Conservation (phyloP, 1,140 invertebrate species). For the Drosophila tsacasi region DNA sequence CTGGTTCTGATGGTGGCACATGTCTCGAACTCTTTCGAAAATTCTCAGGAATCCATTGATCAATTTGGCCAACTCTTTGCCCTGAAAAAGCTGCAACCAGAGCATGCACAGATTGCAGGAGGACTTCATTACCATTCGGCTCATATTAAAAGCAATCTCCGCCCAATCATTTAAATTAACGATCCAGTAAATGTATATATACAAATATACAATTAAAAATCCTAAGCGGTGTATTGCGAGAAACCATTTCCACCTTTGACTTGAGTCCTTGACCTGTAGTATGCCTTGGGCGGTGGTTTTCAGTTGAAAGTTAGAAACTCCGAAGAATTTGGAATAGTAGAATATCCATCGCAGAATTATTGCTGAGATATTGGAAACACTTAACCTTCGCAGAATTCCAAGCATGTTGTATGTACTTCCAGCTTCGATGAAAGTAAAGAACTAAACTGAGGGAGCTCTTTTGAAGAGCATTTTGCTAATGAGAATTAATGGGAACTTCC, state of each 20-base stretch:
- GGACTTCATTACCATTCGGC: not conserved
- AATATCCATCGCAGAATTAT: slow-evolving; percentile 2
- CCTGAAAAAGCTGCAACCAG: slow-evolving; percentile 29
- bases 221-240: not conserved
- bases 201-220: not conserved
- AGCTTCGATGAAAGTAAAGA: not conserved
- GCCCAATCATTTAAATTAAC: not conserved
- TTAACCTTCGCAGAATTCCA: not conserved
- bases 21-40: slow-evolving; percentile 4
- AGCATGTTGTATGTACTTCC: not conserved
- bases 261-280: not conserved
- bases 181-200: not conserved
- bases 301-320: not conserved
- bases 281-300: not conserved
- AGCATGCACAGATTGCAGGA: slow-evolving; percentile 12
- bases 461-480: not conserved
- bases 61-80: not conserved
- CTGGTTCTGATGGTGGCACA: not conserved
- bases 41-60: slow-evolving; percentile 35
- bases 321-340: not conserved
- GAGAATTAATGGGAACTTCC: not conserved
- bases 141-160: not conserved
- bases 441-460: not conserved
- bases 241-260: slow-evolving; percentile 21
- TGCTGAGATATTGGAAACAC: slow-evolving; percentile 1